These are phyloP conservation scores for Pelagia noctiluca DNA, from an alignment of 30 jellyfish, hydroid and myxozoan species.

Conservation along the genomic window DNA sequence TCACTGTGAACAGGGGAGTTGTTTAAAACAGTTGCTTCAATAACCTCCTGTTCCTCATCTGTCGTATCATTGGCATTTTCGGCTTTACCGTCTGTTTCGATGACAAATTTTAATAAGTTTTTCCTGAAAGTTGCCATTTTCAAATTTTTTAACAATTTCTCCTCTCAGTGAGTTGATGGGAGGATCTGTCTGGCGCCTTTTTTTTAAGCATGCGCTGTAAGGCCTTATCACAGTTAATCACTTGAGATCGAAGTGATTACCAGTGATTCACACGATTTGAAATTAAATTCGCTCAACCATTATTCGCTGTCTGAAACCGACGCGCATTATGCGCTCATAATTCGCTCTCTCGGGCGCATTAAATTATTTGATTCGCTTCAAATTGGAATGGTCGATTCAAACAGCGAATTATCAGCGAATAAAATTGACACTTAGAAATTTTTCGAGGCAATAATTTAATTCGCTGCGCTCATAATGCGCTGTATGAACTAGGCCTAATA, in stretches of 20 bases:
- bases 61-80: neutral
- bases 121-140: neutral
- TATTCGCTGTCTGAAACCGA: neutral
- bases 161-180: neutral
- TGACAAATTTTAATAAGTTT: neutral
- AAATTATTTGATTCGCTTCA: no score
- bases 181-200: constrained; percentile 5
- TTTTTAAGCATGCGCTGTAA: no score
- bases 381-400: no score
- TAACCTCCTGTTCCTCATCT: neutral
- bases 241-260: neutral
- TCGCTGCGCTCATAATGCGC: no score
- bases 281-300: neutral
- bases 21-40: neutral
- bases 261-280: neutral
- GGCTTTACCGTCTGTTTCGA: neutral
- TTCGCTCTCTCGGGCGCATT: no score
- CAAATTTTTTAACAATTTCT: neutral
- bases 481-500: no score
- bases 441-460: no score
- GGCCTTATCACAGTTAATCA: neutral
- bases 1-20: neutral
- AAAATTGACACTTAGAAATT: no score
- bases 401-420: no score
- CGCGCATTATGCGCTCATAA: constrained; percentile 4